Evolutionary conservation across 2,113 vertebrate species (phyloP).

Genomic region (Nothobranchius furzeri): DNA sequence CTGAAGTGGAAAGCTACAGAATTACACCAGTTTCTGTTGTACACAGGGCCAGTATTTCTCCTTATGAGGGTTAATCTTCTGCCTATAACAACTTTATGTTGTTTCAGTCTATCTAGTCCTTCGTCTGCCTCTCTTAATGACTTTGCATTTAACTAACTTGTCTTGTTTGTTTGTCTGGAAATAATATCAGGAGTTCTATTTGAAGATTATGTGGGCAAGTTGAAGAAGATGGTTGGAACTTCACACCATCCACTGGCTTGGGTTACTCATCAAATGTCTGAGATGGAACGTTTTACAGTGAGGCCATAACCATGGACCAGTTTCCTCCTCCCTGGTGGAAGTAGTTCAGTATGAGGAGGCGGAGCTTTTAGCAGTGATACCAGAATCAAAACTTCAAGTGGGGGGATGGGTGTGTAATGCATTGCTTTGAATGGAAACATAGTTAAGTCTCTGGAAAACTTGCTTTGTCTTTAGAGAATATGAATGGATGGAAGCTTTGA

Average conservation of each 20-base stretch:
- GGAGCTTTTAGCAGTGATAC: background rate
- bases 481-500: too few relatives aligned
- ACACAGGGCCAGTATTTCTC: background rate
- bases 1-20: background rate
- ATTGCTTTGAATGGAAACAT: background rate
- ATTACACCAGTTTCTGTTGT: background rate
- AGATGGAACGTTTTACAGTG: background rate
- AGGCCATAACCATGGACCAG: background rate
- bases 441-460: background rate
- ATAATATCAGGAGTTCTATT: background rate
- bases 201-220: background rate
- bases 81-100: background rate
- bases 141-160: too few relatives aligned
- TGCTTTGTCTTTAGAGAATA: background rate
- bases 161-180: background rate
- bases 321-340: background rate
- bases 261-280: background rate
- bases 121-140: background rate
- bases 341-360: background rate
- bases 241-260: background rate
- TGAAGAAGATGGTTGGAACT: background rate
- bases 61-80: background rate
- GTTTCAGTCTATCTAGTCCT: background rate
- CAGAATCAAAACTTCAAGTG: background rate
- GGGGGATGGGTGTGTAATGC: background rate